These are phyloP conservation scores for Hoplodrina blanda DNA, from an alignment of 2,888 invertebrate genomes.

Conservation along the genomic window DNA sequence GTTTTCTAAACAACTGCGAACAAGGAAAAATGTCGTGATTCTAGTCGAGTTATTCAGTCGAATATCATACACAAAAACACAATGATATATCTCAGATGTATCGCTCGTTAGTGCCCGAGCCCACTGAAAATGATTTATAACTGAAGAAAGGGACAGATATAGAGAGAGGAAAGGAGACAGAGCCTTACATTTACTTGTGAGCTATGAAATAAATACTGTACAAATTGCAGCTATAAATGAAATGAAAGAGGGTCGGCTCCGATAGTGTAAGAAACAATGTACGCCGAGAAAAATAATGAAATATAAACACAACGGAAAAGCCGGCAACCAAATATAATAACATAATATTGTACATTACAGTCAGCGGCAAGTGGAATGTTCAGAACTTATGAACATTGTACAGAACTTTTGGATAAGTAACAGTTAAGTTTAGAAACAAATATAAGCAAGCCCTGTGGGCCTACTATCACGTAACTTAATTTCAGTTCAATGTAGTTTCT, in stretches of 20 bases:
- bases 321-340: constrained; percentile 10
- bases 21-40: constrained; percentile 43
- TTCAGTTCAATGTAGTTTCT: constrained; percentile 44
- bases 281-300: constrained; percentile 11
- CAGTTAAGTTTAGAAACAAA: constrained; percentile 51
- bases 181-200: constrained; percentile 10
- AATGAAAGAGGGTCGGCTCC: constrained; percentile 32
- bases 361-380: constrained; percentile 16
- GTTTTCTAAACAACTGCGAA: constrained; percentile 37
- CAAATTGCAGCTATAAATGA: constrained; percentile 48
- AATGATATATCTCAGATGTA: constrained; percentile 61
- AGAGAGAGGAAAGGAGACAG: neutral
- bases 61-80: constrained; percentile 54
- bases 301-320: constrained; percentile 18
- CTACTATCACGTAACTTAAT: constrained; percentile 28
- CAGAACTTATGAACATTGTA: constrained; percentile 20
- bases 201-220: constrained; percentile 40
- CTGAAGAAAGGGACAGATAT: constrained; percentile 17
- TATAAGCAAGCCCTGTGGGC: constrained; percentile 37
- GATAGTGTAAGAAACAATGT: constrained; percentile 39
- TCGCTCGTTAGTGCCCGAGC: constrained; percentile 60
- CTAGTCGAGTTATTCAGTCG: constrained; percentile 49
- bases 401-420: constrained; percentile 26
- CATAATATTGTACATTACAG: neutral
- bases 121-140: constrained; percentile 65